phyloP scores from a whole-genome alignment of 1,140 invertebrate genomes.

The Goniozus legneri region DNA sequence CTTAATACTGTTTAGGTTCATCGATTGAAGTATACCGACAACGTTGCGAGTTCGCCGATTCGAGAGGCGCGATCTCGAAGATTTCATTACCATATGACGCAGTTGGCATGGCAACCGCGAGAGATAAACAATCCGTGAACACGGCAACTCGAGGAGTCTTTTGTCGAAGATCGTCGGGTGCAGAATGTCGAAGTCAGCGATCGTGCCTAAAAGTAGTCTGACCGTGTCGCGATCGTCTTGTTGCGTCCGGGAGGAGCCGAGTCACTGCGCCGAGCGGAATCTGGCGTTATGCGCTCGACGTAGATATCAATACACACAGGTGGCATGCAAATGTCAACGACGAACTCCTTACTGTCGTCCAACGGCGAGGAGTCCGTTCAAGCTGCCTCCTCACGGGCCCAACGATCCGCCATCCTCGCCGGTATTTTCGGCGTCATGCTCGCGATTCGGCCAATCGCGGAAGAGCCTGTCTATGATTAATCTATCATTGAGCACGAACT shows the following conservation, averaged over 20 bases:
- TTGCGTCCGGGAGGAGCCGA: slow-evolving; percentile 13
- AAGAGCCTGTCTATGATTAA: slow-evolving; percentile 46
- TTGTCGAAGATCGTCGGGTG: too few relatives aligned
- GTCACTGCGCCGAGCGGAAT: slow-evolving; percentile 4
- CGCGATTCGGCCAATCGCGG: slow-evolving; percentile 18
- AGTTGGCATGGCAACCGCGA: too few relatives aligned
- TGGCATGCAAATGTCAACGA: too few relatives aligned
- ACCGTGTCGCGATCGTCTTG: slow-evolving; percentile 9
- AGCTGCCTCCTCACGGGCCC: slow-evolving; percentile 11
- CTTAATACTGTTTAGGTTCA: too few relatives aligned
- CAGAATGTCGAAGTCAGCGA: slow-evolving; percentile 28
- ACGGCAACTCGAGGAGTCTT: too few relatives aligned
- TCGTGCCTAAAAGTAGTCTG: slow-evolving; percentile 17
- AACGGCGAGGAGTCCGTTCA: slow-evolving; percentile 11
- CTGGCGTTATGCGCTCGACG: slow-evolving; percentile 24
- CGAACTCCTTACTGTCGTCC: slow-evolving; percentile 21
- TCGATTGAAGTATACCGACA: too few relatives aligned
- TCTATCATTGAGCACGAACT: slow-evolving; percentile 18
- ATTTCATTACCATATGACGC: too few relatives aligned
- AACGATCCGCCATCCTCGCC: slow-evolving; percentile 14
- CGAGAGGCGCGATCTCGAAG: too few relatives aligned
- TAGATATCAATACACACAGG: slow-evolving; percentile 21
- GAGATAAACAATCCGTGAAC: too few relatives aligned
- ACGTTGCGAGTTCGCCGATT: too few relatives aligned
- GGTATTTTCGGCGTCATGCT: slow-evolving; percentile 9